phyloP scores from a whole-genome alignment of 2,113 vertebrate species.

The Rhinoderma darwinii region DNA sequence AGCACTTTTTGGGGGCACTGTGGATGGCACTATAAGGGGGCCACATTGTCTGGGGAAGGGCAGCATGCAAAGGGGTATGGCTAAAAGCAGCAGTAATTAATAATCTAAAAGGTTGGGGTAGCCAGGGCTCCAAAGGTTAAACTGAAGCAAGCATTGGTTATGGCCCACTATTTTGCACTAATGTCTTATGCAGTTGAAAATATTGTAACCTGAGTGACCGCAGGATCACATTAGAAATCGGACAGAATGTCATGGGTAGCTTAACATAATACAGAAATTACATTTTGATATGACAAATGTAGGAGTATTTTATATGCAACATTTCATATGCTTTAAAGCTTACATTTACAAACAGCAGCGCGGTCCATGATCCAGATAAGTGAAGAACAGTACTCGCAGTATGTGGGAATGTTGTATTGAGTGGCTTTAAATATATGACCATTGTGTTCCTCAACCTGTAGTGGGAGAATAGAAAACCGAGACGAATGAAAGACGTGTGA shows the following conservation, averaged over 20 bases:
- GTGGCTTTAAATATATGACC: slow-evolving; percentile 98
- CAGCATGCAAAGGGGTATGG: no score
- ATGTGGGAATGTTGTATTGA: slow-evolving; percentile 97
- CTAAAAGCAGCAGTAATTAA: no score
- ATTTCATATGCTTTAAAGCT: slow-evolving; percentile 63
- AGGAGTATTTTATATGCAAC: background rate
- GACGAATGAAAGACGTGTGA: background rate
- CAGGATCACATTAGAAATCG: background rate
- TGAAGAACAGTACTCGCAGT: slow-evolving; percentile 96
- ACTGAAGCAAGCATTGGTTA: no score
- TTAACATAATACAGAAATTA: background rate
- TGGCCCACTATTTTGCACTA: no score
- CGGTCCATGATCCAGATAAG: slow-evolving; percentile 99
- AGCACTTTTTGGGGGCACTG: no score
- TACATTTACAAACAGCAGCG: slow-evolving; percentile 96
- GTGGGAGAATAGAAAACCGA: background rate
- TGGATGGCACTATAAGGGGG: no score
- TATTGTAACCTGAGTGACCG: background rate
- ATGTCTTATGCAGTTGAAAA: background rate
- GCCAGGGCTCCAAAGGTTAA: no score
- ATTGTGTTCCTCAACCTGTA: slow-evolving; percentile 94
- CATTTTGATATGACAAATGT: background rate
- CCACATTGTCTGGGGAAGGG: no score
- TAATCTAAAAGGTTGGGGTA: no score
- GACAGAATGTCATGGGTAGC: no score